A percentile compares a stretch with the other conserved stretches of the same genome.
These are phyloP conservation scores for Silurus aristotelis DNA, from an alignment of 2,797 vertebrate species.

Conservation along the genomic window DNA sequence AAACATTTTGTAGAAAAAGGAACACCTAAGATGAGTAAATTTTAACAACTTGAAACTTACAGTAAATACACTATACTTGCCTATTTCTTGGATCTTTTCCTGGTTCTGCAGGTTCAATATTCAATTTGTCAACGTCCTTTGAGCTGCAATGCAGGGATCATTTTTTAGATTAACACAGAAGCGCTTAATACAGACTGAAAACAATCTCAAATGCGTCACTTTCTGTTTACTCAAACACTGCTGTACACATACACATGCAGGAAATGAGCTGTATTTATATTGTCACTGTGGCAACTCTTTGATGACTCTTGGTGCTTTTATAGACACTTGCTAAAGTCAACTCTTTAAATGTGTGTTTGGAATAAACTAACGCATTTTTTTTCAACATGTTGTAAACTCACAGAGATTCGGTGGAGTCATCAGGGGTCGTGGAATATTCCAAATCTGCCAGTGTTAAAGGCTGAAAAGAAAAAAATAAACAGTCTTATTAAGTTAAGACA, in stretches of 20 bases:
- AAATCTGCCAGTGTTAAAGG: slow-evolving; percentile 71
- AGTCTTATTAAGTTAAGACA: not conserved
- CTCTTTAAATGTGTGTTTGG: not conserved
- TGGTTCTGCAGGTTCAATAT: not conserved
- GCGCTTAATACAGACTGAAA: not conserved
- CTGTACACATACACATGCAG: not conserved
- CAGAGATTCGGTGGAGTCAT: slow-evolving; percentile 55
- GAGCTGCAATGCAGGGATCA: slow-evolving; percentile 21
- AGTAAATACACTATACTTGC: not conserved
- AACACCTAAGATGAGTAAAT: not conserved
- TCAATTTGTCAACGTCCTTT: not conserved
- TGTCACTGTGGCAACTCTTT: slow-evolving; percentile 29
- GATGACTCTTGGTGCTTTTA: not conserved
- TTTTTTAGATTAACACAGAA: not conserved
- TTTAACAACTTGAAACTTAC: not conserved
- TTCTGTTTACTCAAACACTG: not conserved
- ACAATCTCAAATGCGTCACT: not conserved
- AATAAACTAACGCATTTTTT: not conserved
- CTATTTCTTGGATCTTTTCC: not conserved
- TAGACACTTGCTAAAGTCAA: not conserved
- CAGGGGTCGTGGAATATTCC: slow-evolving; percentile 49
- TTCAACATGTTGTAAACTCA: slow-evolving; percentile 58
- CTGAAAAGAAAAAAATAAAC: slow-evolving; percentile 55
- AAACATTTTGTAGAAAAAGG: not conserved
- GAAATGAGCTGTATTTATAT: slow-evolving; percentile 36